A percentile compares a stretch with the other conserved stretches of the same genome.
Evolutionary conservation across 30 jellyfish, hydroid and myxozoan genomes (phyloP).

Genomic region (Aurelia aurita complex sp. Pacific): DNA sequence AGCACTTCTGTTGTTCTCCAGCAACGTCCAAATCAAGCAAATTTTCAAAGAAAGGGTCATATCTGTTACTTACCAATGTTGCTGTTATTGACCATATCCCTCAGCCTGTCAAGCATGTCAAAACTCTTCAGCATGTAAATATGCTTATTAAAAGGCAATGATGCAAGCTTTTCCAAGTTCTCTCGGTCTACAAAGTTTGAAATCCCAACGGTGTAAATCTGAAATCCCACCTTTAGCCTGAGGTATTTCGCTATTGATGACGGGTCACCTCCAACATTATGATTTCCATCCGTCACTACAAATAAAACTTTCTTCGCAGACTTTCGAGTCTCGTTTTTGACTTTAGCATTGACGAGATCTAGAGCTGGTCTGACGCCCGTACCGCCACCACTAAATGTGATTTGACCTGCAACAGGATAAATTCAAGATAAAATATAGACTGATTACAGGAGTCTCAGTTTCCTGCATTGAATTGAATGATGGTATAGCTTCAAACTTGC

Average conservation of each 20-base stretch:
- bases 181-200: slow-evolving; percentile 39
- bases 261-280: slow-evolving; percentile 75
- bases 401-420: slow-evolving; percentile 12
- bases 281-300: slow-evolving; percentile 72
- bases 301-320: slow-evolving; percentile 69
- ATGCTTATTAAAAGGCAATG: slow-evolving; percentile 57
- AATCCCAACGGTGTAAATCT: slow-evolving; percentile 66
- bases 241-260: slow-evolving; percentile 33
- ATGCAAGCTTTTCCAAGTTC: slow-evolving; percentile 59
- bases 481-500: too few relatives aligned
- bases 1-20: too few relatives aligned
- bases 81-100: slow-evolving; percentile 38
- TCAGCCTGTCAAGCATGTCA: slow-evolving; percentile 55
- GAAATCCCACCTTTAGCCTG: slow-evolving; percentile 33
- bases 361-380: slow-evolving; percentile 68
- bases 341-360: slow-evolving; percentile 36
- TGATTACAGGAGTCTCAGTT: too few relatives aligned
- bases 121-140: slow-evolving; percentile 45
- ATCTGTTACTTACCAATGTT: slow-evolving; percentile 39
- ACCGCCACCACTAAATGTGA: slow-evolving; percentile 75
- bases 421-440: background rate
- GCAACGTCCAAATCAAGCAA: too few relatives aligned
- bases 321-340: slow-evolving; percentile 52
- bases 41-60: too few relatives aligned
- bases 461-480: too few relatives aligned